These are phyloP conservation scores for Argentina silus DNA, from an alignment of 2,797 vertebrate species.

Conservation along the genomic window DNA sequence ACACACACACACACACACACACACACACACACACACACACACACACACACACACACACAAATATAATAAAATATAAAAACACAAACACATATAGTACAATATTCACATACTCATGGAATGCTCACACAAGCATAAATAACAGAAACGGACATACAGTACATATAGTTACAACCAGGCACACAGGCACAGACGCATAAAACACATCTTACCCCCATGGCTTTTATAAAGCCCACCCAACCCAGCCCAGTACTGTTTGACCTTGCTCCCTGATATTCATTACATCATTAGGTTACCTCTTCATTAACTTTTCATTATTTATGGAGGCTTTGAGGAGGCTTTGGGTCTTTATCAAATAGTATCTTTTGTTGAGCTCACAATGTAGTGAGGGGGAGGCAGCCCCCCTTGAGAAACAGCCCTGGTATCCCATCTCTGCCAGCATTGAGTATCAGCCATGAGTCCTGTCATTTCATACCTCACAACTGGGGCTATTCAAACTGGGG, in stretches of 20 bases:
- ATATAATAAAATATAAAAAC: not conserved
- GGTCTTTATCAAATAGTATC: slow-evolving; percentile 69
- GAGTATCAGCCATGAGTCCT: slow-evolving; percentile 45
- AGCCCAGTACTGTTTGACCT: slow-evolving; percentile 73
- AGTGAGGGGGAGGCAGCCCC: slow-evolving; percentile 20
- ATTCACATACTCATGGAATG: slow-evolving; percentile 18
- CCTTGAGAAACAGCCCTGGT: slow-evolving; percentile 13
- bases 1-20: slow-evolving; percentile 28
- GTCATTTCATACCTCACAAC: slow-evolving; percentile 37
- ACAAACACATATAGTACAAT: slow-evolving; percentile 2
- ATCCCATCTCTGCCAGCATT: slow-evolving; percentile 43
- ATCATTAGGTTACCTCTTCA: slow-evolving; percentile 89
- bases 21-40: slow-evolving; percentile 10
- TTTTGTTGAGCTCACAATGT: slow-evolving; percentile 61
- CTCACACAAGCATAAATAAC: slow-evolving; percentile 9
- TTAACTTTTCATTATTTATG: slow-evolving; percentile 89
- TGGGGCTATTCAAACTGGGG: slow-evolving; percentile 3
- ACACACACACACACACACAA: slow-evolving; percentile 2
- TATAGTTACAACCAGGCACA: slow-evolving; percentile 15
- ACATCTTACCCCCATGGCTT: slow-evolving; percentile 24
- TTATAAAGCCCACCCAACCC: slow-evolving; percentile 44
- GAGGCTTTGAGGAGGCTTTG: slow-evolving; percentile 56
- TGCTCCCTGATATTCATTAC: slow-evolving; percentile 85
- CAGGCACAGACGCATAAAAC: slow-evolving; percentile 24
- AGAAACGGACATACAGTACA: slow-evolving; percentile 24